Conservation (phyloP, 2,888 invertebrate species). For the Nasonovia ribisnigri region DNA sequence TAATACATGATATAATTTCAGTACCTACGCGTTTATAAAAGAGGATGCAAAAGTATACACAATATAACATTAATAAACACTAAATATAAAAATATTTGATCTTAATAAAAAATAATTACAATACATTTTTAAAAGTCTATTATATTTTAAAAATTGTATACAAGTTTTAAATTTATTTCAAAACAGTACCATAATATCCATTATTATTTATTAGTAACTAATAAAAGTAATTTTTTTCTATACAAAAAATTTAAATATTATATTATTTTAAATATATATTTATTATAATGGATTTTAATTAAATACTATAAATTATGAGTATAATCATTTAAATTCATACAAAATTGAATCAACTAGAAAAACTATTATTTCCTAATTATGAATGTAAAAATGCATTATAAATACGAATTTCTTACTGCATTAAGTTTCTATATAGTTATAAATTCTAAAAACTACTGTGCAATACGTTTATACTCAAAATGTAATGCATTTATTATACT, state of each 20-base stretch:
- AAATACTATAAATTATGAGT: neutral
- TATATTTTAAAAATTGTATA: neutral
- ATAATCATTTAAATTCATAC: neutral
- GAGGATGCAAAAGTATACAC: no score
- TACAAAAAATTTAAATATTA: neutral
- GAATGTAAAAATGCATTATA: neutral
- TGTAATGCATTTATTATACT: neutral
- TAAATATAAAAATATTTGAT: neutral
- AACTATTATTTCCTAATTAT: neutral
- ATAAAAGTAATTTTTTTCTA: neutral
- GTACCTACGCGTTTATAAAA: neutral
- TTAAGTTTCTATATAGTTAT: neutral
- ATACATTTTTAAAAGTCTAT: neutral
- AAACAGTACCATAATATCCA: neutral
- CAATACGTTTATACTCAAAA: neutral
- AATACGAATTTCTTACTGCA: neutral
- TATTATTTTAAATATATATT: neutral
- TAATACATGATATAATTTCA: constrained; percentile 24
- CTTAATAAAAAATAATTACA: neutral
- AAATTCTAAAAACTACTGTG: neutral
- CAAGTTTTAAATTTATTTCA: neutral
- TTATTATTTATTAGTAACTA: neutral
- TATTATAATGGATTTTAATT: neutral
- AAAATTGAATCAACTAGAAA: neutral
- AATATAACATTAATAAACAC: neutral